These are phyloP conservation scores for Rissa tridactyla DNA, from an alignment of 2,113 vertebrate genomes.

Conservation along the genomic window DNA sequence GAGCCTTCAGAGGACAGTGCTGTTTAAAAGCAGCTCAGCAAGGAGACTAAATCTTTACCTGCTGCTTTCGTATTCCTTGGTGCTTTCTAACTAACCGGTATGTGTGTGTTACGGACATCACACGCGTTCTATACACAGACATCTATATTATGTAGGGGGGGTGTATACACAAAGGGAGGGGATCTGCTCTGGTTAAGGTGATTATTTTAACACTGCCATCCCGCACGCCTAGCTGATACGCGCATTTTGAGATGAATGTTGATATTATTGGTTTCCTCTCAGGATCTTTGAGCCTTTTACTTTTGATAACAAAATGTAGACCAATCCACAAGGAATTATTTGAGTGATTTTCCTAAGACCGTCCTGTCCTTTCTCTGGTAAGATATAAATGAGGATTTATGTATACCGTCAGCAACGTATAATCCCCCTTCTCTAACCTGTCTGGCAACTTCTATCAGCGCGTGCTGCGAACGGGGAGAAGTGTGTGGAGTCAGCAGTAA, in stretches of 20 bases:
- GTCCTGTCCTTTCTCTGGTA: neutral
- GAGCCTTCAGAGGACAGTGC: neutral
- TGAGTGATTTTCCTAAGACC: neutral
- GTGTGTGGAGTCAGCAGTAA: neutral
- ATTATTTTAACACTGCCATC: neutral
- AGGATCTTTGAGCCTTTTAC: neutral
- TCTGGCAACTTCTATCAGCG: neutral
- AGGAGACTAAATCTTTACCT: fast-evolving
- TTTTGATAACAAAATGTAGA: neutral
- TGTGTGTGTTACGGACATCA: fast-evolving
- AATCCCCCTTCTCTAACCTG: neutral
- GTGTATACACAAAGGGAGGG: fast-evolving
- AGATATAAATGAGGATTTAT: neutral
- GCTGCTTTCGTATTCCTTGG: too few relatives aligned
- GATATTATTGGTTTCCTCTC: neutral
- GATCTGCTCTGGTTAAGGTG: neutral
- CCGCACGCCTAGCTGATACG: neutral
- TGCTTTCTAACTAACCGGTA: neutral
- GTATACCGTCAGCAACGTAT: neutral
- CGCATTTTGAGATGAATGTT: neutral
- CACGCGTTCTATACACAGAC: fast-evolving
- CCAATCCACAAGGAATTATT: neutral
- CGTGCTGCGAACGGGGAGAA: neutral
- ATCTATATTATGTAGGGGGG: neutral
- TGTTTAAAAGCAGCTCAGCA: neutral